A percentile compares a stretch with the other conserved stretches of the same genome.
phyloP scores from a whole-genome alignment of 1,140 invertebrate genomes.

The Danaus melanippus region DNA sequence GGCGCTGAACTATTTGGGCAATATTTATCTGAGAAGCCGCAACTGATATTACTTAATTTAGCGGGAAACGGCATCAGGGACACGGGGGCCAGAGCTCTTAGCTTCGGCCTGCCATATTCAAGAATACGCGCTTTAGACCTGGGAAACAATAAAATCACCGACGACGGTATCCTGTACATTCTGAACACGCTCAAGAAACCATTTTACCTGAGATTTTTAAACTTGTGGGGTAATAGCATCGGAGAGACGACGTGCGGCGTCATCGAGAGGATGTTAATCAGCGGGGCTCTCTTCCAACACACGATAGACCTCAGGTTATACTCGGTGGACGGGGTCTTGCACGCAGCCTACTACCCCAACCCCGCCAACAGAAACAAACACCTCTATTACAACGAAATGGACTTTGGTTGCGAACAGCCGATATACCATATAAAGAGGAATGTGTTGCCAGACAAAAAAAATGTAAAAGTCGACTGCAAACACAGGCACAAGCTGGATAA shows the following conservation, averaged over 20 bases:
- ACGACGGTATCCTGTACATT: slow-evolving; percentile 64
- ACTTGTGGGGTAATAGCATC: slow-evolving; percentile 73
- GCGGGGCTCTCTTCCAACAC: slow-evolving; percentile 66
- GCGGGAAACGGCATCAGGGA: slow-evolving; percentile 72
- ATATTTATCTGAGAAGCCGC: slow-evolving; percentile 68
- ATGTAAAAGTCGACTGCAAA: slow-evolving; percentile 48
- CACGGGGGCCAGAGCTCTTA: slow-evolving; percentile 69
- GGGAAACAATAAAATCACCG: slow-evolving; percentile 69
- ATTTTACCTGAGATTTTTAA: slow-evolving; percentile 62
- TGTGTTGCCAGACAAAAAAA: slow-evolving; percentile 36
- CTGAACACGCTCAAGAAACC: slow-evolving; percentile 73
- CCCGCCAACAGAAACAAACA: slow-evolving; percentile 53
- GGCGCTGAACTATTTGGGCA: slow-evolving; percentile 67
- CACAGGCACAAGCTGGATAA: slow-evolving; percentile 47
- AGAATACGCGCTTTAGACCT: slow-evolving; percentile 72
- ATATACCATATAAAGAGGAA: slow-evolving; percentile 54
- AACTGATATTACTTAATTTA: slow-evolving; percentile 66
- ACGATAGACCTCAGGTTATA: slow-evolving; percentile 73
- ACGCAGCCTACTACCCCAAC: slow-evolving; percentile 69
- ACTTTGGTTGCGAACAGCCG: slow-evolving; percentile 43
- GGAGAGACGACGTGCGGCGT: slow-evolving; percentile 52
- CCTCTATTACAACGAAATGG: slow-evolving; percentile 52
- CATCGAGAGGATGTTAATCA: slow-evolving; percentile 69
- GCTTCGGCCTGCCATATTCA: slow-evolving; percentile 69
- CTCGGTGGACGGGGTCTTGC: slow-evolving; percentile 61